A percentile compares a stretch with the other conserved stretches of the same genome.
Evolutionary conservation across 2,797 vertebrate genomes (phyloP).

Genomic region (Ficedula albicollis): DNA sequence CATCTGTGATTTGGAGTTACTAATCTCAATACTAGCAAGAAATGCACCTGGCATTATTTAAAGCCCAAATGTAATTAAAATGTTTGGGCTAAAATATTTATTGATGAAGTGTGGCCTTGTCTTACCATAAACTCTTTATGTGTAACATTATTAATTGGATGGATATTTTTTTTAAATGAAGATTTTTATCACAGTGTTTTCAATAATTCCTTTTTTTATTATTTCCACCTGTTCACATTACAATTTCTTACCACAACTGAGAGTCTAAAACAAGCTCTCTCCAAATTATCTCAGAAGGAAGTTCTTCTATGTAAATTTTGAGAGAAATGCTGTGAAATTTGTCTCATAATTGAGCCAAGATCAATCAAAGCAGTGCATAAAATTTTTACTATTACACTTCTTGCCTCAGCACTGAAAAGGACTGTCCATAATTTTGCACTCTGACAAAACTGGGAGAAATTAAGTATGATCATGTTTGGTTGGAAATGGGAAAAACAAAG

Average conservation of each 20-base stretch:
- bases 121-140: neutral
- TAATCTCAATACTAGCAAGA: neutral
- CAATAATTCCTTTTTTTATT: neutral
- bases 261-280: neutral
- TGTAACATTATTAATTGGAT: neutral
- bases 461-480: fast-evolving
- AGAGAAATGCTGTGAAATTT: neutral
- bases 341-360: neutral
- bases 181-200: neutral
- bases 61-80: neutral
- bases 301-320: neutral
- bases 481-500: neutral
- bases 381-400: neutral
- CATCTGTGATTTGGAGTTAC: neutral
- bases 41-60: neutral
- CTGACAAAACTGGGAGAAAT: neutral
- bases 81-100: neutral
- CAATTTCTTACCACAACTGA: neutral
- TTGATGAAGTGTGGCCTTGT: neutral
- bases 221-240: neutral
- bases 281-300: neutral
- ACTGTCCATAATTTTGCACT: neutral
- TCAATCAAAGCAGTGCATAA: neutral
- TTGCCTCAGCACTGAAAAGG: neutral
- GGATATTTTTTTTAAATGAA: neutral